Percentiles rank a stretch among this genome's conserved stretches.
Evolutionary conservation across 2,113 vertebrate species (phyloP).

Genomic region (Tenebrosternarchus preto): DNA sequence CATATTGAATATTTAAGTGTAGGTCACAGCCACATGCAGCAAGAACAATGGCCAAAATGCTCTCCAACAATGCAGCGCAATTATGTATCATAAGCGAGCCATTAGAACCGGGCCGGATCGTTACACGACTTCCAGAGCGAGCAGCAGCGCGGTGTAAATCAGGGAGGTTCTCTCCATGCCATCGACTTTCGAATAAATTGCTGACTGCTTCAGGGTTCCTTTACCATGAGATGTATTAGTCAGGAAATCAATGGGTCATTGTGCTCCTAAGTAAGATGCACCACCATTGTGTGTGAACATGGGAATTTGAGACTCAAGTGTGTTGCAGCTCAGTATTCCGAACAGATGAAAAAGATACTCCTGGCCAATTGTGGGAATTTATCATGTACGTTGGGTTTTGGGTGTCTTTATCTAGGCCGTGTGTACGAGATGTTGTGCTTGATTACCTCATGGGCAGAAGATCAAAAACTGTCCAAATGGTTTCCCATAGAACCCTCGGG

Average conservation of each 20-base stretch:
- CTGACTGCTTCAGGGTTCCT: slow-evolving; percentile 1
- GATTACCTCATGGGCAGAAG: neutral
- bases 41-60: neutral
- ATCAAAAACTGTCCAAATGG: neutral
- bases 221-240: slow-evolving; percentile 14
- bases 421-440: neutral
- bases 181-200: slow-evolving; percentile 17
- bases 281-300: neutral
- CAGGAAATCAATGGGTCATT: slow-evolving; percentile 19
- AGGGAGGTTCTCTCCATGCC: neutral
- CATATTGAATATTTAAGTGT: too few species aligned
- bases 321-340: neutral
- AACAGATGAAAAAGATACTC: neutral
- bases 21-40: too few species aligned
- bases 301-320: neutral
- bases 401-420: neutral
- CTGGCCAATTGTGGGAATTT: neutral
- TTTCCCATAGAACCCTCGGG: neutral
- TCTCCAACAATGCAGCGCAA: neutral
- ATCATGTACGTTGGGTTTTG: neutral
- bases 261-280: slow-evolving; percentile 6
- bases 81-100: neutral
- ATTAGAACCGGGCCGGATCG: neutral
- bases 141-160: slow-evolving; percentile 12
- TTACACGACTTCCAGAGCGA: slow-evolving; percentile 12